phyloP scores from a whole-genome alignment of 2,888 invertebrate genomes.

The Pristionchus arcanus region DNA sequence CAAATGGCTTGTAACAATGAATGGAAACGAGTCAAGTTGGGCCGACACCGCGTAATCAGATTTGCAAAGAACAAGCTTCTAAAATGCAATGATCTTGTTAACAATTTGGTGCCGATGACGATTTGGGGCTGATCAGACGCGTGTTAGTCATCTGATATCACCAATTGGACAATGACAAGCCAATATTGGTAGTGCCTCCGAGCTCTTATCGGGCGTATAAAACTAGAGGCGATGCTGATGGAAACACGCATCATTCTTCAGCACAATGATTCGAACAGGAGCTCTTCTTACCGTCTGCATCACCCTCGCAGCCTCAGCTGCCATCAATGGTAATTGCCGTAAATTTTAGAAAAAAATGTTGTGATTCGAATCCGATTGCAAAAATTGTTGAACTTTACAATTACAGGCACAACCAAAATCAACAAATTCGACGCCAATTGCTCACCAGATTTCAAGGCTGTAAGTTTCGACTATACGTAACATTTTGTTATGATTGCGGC shows the following conservation, averaged over 20 bases:
- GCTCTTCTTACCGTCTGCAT: background rate
- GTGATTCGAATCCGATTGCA: no score
- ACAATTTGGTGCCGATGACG: background rate
- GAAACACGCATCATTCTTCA: background rate
- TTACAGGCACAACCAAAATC: background rate
- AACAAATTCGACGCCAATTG: background rate
- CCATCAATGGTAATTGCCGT: background rate
- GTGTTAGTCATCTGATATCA: constrained; percentile 8
- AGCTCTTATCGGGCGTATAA: background rate
- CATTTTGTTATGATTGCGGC: background rate
- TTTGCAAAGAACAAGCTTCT: no score
- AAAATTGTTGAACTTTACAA: no score
- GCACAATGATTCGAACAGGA: background rate
- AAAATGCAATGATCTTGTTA: no score
- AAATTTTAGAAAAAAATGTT: no score
- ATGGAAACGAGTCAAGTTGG: no score
- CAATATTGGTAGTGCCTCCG: background rate
- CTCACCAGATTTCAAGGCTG: constrained; percentile 2
- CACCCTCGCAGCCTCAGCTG: background rate
- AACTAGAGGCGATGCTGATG: background rate
- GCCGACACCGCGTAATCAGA: no score
- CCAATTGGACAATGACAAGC: background rate
- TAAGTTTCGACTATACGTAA: background rate
- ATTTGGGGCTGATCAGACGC: constrained; percentile 24
- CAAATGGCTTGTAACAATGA: no score